A percentile compares a stretch with the other conserved stretches of the same genome.
phyloP scores from a whole-genome alignment of 2,113 vertebrate genomes.

The Chloroceryle aenea region DNA sequence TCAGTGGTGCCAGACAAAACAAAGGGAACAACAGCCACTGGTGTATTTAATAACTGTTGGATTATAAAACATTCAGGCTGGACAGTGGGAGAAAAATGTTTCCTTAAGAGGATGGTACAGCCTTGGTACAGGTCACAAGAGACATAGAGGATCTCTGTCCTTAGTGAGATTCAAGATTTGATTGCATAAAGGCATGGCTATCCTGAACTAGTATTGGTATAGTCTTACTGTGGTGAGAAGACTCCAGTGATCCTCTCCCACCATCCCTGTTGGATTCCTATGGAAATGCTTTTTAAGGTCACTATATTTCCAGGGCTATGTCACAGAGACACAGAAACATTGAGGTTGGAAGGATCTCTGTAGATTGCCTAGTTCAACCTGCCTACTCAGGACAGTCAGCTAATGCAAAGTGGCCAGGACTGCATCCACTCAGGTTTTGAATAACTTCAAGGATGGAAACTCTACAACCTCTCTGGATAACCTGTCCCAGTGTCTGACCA shows the following conservation, averaged over 20 bases:
- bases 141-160: not conserved
- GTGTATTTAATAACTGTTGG: no score
- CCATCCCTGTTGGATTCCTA: not conserved
- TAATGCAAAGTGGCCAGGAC: not conserved
- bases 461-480: not conserved
- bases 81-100: not conserved
- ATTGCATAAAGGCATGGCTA: not conserved
- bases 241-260: not conserved
- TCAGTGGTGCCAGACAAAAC: not conserved
- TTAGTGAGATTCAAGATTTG: not conserved
- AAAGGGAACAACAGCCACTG: not conserved
- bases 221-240: not conserved
- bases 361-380: not conserved
- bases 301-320: not conserved
- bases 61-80: no score
- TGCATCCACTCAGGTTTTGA: not conserved
- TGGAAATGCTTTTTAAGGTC: not conserved
- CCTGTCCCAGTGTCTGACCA: not conserved
- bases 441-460: not conserved
- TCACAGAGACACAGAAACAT: not conserved
- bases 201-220: not conserved
- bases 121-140: not conserved
- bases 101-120: not conserved
- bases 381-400: not conserved
- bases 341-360: not conserved